Evolutionary conservation across 2,888 invertebrate species (phyloP), one percentile per base, ranked within the genome.

Genomic region (Standfussiana lucernea): DNA sequence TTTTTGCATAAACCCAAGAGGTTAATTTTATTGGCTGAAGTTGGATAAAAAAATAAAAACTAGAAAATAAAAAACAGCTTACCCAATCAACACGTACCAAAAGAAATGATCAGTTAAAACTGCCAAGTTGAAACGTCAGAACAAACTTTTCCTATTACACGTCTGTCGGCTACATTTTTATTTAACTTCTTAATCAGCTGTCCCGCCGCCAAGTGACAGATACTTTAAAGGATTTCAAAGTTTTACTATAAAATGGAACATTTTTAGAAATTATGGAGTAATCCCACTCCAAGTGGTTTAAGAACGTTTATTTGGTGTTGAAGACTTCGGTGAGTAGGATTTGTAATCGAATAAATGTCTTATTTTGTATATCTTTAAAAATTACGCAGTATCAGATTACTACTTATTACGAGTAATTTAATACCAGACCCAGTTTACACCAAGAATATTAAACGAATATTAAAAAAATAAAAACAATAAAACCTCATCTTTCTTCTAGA

Each of bases 141-240:
- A 45, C 66, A 87, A 84, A 93, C 88, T 93, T 93, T 93, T 91
- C 92, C 87, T 91, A 93, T 93, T 93, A 93, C 80, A 82, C 82
- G 91, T 88, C 88, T 78, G 86, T 75, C 82, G 83, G 82, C 69
- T 76, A 87, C 87, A 86, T 91, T 93, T 93, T 93, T 93, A 92
- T 92, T 92, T 89, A 92, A 88, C 90, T 92, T 90, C 87, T 88
- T 92, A 93, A 93, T 93, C 92, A 90, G 75, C 90, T 89, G 90
- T 91, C 90, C 80, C 88, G 88, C 88, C 90, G 90, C 88, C 84
- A 90, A 91, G 87, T 92, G 93, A 93, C 93, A 93, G 90, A 89
- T 90, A 87, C 90, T 90, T 93, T 90, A 91, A 90, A 88, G 89
- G 86, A 90, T 91, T 89, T 80, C 82, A 79, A 93, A 93, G 88